These are phyloP conservation scores for Arion vulgaris DNA, from an alignment of 1,140 invertebrate genomes.

Conservation along the genomic window DNA sequence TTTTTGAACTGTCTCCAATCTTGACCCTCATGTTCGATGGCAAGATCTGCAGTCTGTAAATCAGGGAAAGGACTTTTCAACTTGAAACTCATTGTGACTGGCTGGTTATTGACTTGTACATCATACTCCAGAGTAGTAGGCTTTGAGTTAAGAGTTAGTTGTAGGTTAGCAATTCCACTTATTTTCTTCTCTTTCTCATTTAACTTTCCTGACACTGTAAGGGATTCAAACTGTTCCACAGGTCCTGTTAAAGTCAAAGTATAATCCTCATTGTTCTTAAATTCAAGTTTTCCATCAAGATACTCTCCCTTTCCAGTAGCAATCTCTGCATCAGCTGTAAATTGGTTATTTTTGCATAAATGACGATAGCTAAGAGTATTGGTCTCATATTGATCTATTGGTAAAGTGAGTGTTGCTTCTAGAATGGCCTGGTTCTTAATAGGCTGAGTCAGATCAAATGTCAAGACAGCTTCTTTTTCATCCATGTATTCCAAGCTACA, in stretches of 20 bases:
- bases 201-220: conserved; percentile 7
- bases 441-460: not conserved
- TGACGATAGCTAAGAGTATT: conserved; percentile 14
- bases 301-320: conserved; percentile 13
- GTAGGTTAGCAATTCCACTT: not conserved
- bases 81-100: conserved; percentile 13
- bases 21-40: not conserved
- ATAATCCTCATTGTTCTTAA: not conserved
- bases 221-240: conserved; percentile 17
- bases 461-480: conserved; percentile 25
- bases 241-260: conserved; percentile 14
- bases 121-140: conserved; percentile 4
- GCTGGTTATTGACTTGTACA: conserved; percentile 6
- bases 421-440: not conserved
- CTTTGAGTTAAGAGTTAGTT: not conserved
- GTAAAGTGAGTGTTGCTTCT: not conserved
- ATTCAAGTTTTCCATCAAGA: not conserved
- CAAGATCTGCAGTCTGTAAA: not conserved
- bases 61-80: conserved; percentile 7
- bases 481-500: conserved; percentile 21
- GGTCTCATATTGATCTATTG: conserved; percentile 7
- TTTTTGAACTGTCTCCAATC: conserved; percentile 15
- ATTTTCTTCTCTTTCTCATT: conserved; percentile 13
- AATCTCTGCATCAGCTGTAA: conserved; percentile 15
- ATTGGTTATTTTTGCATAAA: not conserved